phyloP scores from a whole-genome alignment of 2,888 invertebrate species.

The Tanypteryx hageni region DNA sequence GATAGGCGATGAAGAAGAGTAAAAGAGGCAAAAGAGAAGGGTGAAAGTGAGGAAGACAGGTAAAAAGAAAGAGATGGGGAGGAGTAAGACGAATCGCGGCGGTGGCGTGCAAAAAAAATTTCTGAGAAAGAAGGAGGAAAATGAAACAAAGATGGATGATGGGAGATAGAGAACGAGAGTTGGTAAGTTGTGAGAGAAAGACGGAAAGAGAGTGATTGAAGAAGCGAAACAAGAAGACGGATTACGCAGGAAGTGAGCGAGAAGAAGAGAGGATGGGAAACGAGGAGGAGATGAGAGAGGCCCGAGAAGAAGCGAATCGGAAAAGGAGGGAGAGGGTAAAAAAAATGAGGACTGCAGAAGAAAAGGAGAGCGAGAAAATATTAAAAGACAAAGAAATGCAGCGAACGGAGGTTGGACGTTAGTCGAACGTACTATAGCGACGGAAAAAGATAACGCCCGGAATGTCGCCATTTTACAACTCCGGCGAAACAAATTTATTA shows the following conservation, averaged over 20 bases:
- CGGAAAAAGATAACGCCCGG: background rate
- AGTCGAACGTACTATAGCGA: background rate
- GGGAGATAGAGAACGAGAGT: background rate
- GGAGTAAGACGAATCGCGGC: background rate
- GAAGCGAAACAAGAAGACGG: background rate
- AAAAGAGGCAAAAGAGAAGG: background rate
- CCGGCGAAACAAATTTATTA: background rate
- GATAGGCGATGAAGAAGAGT: background rate
- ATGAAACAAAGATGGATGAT: constrained; percentile 13
- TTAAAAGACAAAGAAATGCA: background rate
- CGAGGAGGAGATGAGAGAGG: background rate
- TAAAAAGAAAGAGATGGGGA: background rate
- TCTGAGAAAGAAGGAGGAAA: background rate
- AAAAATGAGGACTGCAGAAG: background rate
- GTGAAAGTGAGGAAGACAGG: background rate
- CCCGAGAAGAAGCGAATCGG: background rate
- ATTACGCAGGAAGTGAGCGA: background rate
- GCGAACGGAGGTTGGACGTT: background rate
- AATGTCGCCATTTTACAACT: background rate
- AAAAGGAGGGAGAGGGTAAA: background rate
- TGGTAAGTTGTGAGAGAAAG: background rate
- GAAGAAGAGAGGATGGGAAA: background rate
- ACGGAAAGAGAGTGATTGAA: background rate
- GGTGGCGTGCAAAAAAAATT: background rate
- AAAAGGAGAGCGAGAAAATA: background rate